Evolutionary conservation across 2,888 invertebrate species (phyloP).

Genomic region (Andrena chrysosceles): DNA sequence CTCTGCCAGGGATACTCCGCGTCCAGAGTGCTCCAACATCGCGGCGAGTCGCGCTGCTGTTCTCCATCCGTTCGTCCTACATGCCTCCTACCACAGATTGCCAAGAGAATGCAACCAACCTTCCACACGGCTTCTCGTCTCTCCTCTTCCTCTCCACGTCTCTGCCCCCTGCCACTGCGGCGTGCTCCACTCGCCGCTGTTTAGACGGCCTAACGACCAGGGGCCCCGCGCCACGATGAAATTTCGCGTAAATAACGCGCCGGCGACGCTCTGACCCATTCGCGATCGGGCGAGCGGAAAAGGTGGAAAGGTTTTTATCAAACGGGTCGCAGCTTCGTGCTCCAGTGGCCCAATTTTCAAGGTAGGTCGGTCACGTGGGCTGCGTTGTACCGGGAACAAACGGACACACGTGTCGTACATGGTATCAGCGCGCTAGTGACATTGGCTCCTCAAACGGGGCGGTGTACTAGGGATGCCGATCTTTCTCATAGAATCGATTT

Average conservation of each 20-base stretch:
- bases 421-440: neutral
- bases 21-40: conserved; percentile 53
- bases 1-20: conserved; percentile 63
- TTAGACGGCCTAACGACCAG: conserved; percentile 21
- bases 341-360: conserved; percentile 65
- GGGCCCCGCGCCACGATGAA: conserved; percentile 5
- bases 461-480: neutral
- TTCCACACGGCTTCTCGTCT: conserved; percentile 68
- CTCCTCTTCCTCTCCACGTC: conserved; percentile 54
- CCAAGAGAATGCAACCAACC: conserved; percentile 79
- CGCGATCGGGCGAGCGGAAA: conserved; percentile 5
- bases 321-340: conserved; percentile 23
- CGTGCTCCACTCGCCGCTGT: conserved; percentile 9
- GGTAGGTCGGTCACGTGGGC: conserved; percentile 49
- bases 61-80: conserved; percentile 83
- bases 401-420: conserved; percentile 25
- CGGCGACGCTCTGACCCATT: conserved; percentile 1
- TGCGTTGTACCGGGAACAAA: conserved; percentile 37
- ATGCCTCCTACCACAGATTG: conserved; percentile 83
- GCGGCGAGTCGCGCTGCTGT: conserved; percentile 68
- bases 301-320: conserved; percentile 33
- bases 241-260: conserved; percentile 19
- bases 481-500: too few relatives aligned
- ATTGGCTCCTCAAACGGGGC: neutral
- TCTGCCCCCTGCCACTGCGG: conserved; percentile 36